Base-by-base conservation (phyloP, 1,140 invertebrate species). In the Drosophila suzukii region DNA sequence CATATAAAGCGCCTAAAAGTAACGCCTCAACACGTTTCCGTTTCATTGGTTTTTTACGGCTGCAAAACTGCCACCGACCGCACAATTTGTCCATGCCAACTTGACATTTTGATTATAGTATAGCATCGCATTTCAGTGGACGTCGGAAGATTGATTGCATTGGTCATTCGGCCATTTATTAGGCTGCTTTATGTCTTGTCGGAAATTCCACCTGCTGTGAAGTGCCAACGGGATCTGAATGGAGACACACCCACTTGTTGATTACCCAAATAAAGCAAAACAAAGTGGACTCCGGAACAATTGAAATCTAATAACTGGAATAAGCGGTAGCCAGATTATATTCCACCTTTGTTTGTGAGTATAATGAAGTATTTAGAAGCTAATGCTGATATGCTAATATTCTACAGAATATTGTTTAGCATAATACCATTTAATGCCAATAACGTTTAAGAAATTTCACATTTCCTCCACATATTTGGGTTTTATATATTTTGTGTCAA, bases 71-170 rank as follows among this genome's bases (percentile, higher is more conserved):
- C 34, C 38, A 56, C 30, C 44, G 57, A 54, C 58, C 60, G 56
- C 39, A 41, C 81, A 44, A 81, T 85, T 77, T 81, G 56, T 80
- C 81, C 67, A 34, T 61, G 81, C 67, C 81, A 85, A 59, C 56
- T 65, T 53, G 75, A 83, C 80, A 66, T 50, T 54, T 79, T 75
- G 63, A 75, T 63, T 78, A 57, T 75, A 43, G 38, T 38, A 68
- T 24, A 43, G 44, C 7, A 44, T 30, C 59, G 38, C 58, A 30
- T 62, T 47, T 54, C 24, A n/a, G 15, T 34, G 34, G 66, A 68
- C 61, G 73, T 34, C 17, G 36, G 15, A 80, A 63, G 74, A 59
- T 53, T 55, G 38, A 62, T 76, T 41, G 58, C 41, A 50, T 4
- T 39, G 8, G 50, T 20, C 12, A 39, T 30, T 55, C 2, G 38